Conservation (phyloP, 1,140 invertebrate species). For the Ptiloglossa arizonensis region DNA sequence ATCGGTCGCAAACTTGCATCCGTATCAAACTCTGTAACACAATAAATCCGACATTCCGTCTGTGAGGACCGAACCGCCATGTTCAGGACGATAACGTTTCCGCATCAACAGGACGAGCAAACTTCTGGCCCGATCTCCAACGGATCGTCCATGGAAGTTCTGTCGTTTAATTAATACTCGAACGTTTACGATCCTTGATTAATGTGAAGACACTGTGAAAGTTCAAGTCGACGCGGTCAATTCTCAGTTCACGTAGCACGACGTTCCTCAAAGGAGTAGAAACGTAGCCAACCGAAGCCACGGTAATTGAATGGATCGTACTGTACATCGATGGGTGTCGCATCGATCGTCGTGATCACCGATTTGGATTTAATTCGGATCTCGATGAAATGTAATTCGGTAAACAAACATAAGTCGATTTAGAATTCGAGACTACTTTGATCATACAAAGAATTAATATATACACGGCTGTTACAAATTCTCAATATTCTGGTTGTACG, state of each 20-base stretch:
- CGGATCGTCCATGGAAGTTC: background rate
- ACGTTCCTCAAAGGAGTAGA: constrained; percentile 4
- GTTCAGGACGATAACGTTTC: background rate
- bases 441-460: too few relatives aligned
- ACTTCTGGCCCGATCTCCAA: background rate
- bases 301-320: constrained; percentile 16
- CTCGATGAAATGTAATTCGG: too few relatives aligned
- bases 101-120: background rate
- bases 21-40: background rate
- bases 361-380: too few relatives aligned
- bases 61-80: background rate
- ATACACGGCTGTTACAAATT: too few relatives aligned
- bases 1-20: background rate
- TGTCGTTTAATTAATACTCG: constrained; percentile 31
- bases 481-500: too few relatives aligned
- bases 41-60: background rate
- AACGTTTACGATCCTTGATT: constrained; percentile 26
- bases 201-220: background rate
- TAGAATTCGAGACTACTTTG: too few relatives aligned
- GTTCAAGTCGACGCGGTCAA: background rate
- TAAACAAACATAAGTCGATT: too few relatives aligned
- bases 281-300: background rate
- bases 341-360: too few relatives aligned
- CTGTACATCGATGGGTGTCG: too few relatives aligned
- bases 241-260: constrained; percentile 11